Conservation (phyloP, 2,888 invertebrate genomes). For the Campoplex nolae region DNA sequence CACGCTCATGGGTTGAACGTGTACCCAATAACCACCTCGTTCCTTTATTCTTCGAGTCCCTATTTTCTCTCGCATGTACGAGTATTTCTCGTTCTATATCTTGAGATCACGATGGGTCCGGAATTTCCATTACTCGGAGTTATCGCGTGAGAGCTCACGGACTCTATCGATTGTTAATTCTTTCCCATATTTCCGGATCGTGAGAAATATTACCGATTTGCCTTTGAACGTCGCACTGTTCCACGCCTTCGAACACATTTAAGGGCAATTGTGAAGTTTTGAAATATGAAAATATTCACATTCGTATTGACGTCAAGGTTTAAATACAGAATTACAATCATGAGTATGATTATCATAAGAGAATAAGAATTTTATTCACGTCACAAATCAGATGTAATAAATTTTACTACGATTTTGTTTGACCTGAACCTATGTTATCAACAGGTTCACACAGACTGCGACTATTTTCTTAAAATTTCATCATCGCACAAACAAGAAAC, state of each 20-base stretch:
- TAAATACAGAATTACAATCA: not conserved
- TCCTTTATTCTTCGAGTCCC: slow-evolving; percentile 27
- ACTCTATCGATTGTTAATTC: slow-evolving; percentile 48
- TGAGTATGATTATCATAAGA: too few relatives aligned
- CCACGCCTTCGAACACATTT: not conserved
- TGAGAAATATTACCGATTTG: slow-evolving; percentile 22
- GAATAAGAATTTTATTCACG: not conserved
- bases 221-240: not conserved
- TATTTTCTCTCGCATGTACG: slow-evolving; percentile 16
- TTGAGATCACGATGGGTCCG: slow-evolving; percentile 42
- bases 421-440: not conserved
- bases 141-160: slow-evolving; percentile 37
- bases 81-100: slow-evolving; percentile 28
- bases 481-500: slow-evolving; percentile 1
- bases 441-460: slow-evolving; percentile 34
- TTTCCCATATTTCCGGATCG: slow-evolving; percentile 35
- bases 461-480: slow-evolving; percentile 23
- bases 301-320: not conserved
- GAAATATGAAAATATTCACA: not conserved
- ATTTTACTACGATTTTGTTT: slow-evolving; percentile 2
- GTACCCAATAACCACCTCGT: not conserved
- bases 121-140: slow-evolving; percentile 59
- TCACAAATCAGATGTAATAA: not conserved
- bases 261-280: not conserved
- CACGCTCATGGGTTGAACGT: not conserved